These are phyloP conservation scores for Apodemia mormo DNA, from an alignment of 2,888 invertebrate species.

Conservation along the genomic window DNA sequence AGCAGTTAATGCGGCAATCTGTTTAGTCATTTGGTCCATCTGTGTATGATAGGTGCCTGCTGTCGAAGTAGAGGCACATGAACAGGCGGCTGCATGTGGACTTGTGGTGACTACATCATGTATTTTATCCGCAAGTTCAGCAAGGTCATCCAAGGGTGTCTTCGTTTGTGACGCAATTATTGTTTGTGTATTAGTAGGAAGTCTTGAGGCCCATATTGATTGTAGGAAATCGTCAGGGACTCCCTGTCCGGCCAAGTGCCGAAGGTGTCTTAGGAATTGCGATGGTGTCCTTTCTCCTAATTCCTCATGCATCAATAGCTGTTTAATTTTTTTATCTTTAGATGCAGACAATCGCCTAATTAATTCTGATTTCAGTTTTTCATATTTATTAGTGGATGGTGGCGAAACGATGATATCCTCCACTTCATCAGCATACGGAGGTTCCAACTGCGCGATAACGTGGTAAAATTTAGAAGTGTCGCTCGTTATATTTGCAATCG, in stretches of 20 bases:
- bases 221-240: slow-evolving; percentile 27
- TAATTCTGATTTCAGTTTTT: background rate
- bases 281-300: slow-evolving; percentile 31
- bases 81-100: background rate
- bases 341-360: slow-evolving; percentile 19
- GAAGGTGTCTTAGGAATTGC: slow-evolving; percentile 32
- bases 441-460: slow-evolving; percentile 24
- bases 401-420: slow-evolving; percentile 31
- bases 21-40: no score
- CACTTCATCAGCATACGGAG: slow-evolving; percentile 24
- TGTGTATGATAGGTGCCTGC: no score
- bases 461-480: slow-evolving; percentile 29
- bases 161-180: no score
- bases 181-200: no score
- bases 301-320: no score
- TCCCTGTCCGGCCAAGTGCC: slow-evolving; percentile 27
- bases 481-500: slow-evolving; percentile 19
- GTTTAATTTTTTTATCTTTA: slow-evolving; percentile 20
- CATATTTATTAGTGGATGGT: slow-evolving; percentile 3
- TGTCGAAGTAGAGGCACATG: no score
- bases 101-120: background rate
- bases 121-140: slow-evolving; percentile 13
- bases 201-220: no score
- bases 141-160: slow-evolving; percentile 9
- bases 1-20: no score